Conservation (phyloP, 30 jellyfish, hydroid and myxozoan species). For the Hydra vulgaris region DNA sequence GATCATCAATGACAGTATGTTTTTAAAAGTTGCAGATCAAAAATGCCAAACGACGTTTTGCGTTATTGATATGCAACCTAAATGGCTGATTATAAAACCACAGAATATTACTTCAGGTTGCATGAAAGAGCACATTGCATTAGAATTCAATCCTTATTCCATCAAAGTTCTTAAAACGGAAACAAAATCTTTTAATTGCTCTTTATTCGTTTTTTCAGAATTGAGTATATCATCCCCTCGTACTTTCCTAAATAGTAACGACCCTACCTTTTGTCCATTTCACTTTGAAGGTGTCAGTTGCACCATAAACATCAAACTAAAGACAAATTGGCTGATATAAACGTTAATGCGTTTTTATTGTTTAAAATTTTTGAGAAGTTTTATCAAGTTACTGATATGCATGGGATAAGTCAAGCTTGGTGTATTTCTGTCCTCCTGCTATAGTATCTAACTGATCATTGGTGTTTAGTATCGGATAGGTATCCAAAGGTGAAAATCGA, state of each 20-base stretch:
- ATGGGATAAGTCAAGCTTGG: constrained; percentile 33
- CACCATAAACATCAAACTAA: neutral
- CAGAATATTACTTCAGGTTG: constrained; percentile 27
- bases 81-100: constrained; percentile 20
- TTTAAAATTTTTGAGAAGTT: neutral
- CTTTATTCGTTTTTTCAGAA: constrained; percentile 4
- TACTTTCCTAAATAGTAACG: too few species aligned
- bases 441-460: constrained; percentile 35
- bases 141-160: constrained; percentile 21
- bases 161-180: constrained; percentile 24
- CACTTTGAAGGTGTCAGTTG: neutral
- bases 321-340: neutral
- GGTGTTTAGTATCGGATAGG: constrained; percentile 40
- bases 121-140: constrained; percentile 42
- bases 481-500: constrained; percentile 23
- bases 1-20: constrained; percentile 26
- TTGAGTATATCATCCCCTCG: neutral
- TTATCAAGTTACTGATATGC: neutral
- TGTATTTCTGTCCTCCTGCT: constrained; percentile 40
- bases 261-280: neutral
- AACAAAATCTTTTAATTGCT: constrained; percentile 2
- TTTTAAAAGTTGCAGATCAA: too few species aligned
- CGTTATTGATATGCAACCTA: constrained; percentile 34
- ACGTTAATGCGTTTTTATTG: neutral
- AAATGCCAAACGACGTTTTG: too few species aligned